Evolutionary conservation across 2,113 vertebrate species (phyloP).

Genomic region (Podilymbus podiceps): DNA sequence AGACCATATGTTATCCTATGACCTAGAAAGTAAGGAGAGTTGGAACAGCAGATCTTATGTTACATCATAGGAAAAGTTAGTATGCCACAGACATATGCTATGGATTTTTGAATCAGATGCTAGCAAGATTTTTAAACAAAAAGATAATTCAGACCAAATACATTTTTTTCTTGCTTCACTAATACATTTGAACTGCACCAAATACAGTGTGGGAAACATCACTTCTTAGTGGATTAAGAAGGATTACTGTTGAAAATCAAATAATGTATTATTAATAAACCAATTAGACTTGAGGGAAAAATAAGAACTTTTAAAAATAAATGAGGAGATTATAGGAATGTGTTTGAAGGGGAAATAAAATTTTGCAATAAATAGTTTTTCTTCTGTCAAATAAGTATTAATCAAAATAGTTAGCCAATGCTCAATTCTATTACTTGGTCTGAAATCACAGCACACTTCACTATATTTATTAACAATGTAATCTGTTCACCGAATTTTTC

Average conservation of each 20-base stretch:
- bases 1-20: background rate
- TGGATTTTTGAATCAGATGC: background rate
- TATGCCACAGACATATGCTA: background rate
- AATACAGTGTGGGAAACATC: background rate
- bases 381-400: background rate
- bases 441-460: background rate
- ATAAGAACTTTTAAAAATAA: background rate
- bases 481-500: background rate
- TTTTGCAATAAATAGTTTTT: background rate
- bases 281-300: background rate
- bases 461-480: background rate
- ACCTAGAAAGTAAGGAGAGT: background rate
- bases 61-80: background rate
- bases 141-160: background rate
- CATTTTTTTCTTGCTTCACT: background rate
- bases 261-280: background rate
- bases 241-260: background rate
- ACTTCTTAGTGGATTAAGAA: background rate
- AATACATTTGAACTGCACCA: background rate
- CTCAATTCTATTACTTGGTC: background rate
- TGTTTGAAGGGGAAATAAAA: background rate
- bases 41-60: background rate
- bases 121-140: background rate
- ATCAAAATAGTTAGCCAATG: background rate
- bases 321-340: background rate